Evolutionary conservation across 2,797 vertebrate species (phyloP).

Genomic region (Macroramphosus scolopax): DNA sequence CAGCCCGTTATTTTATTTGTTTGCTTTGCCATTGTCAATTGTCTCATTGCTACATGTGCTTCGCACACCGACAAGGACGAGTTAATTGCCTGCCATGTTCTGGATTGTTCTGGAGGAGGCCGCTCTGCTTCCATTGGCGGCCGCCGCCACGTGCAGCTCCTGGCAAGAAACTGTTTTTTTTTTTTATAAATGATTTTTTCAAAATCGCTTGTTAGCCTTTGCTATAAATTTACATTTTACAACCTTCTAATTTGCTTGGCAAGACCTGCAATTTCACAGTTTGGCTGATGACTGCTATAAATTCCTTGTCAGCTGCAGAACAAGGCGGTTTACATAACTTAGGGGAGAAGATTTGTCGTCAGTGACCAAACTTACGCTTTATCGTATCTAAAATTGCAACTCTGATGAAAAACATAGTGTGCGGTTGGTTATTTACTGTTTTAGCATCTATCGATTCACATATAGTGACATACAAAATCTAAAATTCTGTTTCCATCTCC

Average conservation of each 20-base stretch:
- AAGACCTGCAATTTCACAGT: not conserved
- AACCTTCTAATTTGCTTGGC: not conserved
- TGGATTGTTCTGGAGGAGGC: conserved; percentile 6
- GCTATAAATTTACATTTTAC: conserved; percentile 8
- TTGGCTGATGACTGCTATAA: not conserved
- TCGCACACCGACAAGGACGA: not conserved
- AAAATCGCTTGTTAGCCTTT: not conserved
- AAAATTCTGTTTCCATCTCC: conserved; percentile 12
- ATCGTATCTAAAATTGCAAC: too few relatives aligned
- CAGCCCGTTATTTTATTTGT: not conserved
- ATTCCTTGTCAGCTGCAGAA: not conserved
- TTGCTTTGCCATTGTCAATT: not conserved
- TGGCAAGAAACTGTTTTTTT: not conserved
- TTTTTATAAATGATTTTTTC: not conserved
- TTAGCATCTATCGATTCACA: too few relatives aligned
- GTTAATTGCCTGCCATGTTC: conserved; percentile 4
- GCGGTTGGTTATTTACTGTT: too few relatives aligned
- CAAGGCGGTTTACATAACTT: too few relatives aligned
- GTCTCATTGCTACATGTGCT: too few relatives aligned
- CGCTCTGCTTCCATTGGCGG: not conserved
- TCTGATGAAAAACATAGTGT: too few relatives aligned
- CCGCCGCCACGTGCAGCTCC: not conserved
- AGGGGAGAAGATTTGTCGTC: too few relatives aligned
- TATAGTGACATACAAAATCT: too few relatives aligned
- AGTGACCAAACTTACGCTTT: too few relatives aligned